Evolutionary conservation across 2,888 invertebrate species (phyloP).

Genomic region (Gortyna flavago): DNA sequence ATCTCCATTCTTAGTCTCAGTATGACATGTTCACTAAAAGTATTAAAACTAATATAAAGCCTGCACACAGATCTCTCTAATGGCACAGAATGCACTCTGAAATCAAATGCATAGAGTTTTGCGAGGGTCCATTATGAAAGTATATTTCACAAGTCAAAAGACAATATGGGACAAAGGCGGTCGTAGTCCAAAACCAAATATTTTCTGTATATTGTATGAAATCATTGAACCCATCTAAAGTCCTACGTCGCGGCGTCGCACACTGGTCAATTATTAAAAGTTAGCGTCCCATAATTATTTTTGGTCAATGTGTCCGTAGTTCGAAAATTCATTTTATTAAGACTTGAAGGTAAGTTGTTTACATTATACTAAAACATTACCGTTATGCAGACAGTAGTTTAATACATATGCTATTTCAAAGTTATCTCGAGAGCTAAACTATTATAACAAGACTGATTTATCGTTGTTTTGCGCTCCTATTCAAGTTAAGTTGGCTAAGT

Average conservation of each 20-base stretch:
- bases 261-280: too few relatives aligned
- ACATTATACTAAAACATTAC: too few relatives aligned
- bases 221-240: neutral
- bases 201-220: neutral
- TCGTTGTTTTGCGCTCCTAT: too few relatives aligned
- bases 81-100: slow-evolving; percentile 74
- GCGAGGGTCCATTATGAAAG: slow-evolving; percentile 8
- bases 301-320: too few relatives aligned
- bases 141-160: slow-evolving; percentile 3
- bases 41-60: slow-evolving; percentile 60
- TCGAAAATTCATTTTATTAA: too few relatives aligned
- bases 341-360: too few relatives aligned
- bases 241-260: neutral
- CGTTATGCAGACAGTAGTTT: too few relatives aligned
- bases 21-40: slow-evolving; percentile 36
- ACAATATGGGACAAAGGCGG: neutral
- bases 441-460: too few relatives aligned
- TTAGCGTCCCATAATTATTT: too few relatives aligned
- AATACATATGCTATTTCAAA: too few relatives aligned
- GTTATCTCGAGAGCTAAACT: too few relatives aligned
- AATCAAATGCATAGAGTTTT: slow-evolving; percentile 59
- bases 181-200: neutral
- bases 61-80: slow-evolving; percentile 73
- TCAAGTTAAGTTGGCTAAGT: too few relatives aligned
- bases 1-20: slow-evolving; percentile 47